Evolutionary conservation across 2,888 invertebrate genomes (phyloP).

Genomic region (Leptura quadrifasciata): DNA sequence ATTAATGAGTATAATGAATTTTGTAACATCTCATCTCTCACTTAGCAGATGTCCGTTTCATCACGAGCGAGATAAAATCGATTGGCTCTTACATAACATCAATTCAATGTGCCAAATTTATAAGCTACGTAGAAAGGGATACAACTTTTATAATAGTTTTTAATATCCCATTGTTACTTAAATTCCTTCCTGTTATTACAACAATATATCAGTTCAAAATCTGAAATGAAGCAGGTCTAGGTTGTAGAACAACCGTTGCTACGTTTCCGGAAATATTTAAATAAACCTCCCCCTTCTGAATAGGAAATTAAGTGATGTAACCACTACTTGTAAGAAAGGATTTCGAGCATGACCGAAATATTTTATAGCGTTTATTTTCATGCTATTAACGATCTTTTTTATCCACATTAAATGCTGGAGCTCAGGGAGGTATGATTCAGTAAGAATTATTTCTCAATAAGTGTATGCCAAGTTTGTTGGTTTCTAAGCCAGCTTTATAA

Average conservation of each 20-base stretch:
- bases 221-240: conserved; percentile 20
- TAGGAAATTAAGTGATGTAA: conserved; percentile 29
- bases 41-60: conserved; percentile 21
- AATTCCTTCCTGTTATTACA: conserved; percentile 19
- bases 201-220: conserved; percentile 33
- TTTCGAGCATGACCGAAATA: conserved; percentile 18
- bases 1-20: conserved; percentile 7
- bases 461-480: no score
- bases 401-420: not conserved
- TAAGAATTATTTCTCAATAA: no score
- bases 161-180: conserved; percentile 21
- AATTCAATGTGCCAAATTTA: conserved; percentile 1
- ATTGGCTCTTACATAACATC: not conserved
- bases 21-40: conserved; percentile 17
- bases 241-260: conserved; percentile 18
- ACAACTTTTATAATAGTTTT: not conserved
- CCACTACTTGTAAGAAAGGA: conserved; percentile 7
- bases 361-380: conserved; percentile 19
- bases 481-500: no score
- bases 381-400: conserved; percentile 8
- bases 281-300: conserved; percentile 36
- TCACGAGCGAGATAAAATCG: conserved; percentile 11
- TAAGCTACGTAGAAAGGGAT: not conserved
- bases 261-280: conserved; percentile 31
- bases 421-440: not conserved